These are phyloP conservation scores for Chiloscyllium plagiosum DNA, from an alignment of 2,113 vertebrate genomes.

Conservation along the genomic window DNA sequence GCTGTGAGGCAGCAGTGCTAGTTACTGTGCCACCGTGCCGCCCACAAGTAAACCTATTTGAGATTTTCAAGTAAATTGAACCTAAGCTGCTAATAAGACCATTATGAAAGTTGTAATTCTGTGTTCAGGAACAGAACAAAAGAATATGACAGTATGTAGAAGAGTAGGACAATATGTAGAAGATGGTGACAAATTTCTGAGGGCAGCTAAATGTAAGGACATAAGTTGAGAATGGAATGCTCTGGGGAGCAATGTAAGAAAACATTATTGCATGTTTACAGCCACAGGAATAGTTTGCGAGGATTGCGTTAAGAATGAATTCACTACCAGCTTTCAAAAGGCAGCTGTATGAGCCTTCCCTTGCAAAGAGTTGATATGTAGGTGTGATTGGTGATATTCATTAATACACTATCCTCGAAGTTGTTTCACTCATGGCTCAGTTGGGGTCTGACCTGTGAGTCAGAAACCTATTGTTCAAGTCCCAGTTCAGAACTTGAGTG, in stretches of 20 bases:
- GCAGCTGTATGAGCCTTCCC: neutral
- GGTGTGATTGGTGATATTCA: neutral
- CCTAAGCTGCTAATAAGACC: too few relatives aligned
- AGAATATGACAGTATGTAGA: too few relatives aligned
- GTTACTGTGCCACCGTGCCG: too few relatives aligned
- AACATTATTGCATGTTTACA: neutral
- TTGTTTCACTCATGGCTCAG: neutral
- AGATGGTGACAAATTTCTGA: too few relatives aligned
- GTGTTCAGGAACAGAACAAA: too few relatives aligned
- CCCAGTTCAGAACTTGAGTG: neutral
- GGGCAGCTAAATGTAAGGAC: too few relatives aligned
- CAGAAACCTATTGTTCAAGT: neutral
- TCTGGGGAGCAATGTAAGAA: neutral
- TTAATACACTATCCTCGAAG: neutral
- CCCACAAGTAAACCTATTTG: too few relatives aligned
- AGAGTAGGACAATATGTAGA: too few relatives aligned
- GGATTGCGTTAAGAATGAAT: neutral
- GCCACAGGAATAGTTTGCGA: neutral
- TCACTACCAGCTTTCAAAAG: neutral
- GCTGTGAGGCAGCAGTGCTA: too few relatives aligned
- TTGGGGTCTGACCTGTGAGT: neutral
- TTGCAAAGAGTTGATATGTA: neutral
- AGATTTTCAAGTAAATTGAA: too few relatives aligned
- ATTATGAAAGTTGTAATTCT: too few relatives aligned
- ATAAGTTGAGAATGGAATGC: neutral